Conservation (phyloP, 2,888 invertebrate genomes). For the Papilio demoleus region DNA sequence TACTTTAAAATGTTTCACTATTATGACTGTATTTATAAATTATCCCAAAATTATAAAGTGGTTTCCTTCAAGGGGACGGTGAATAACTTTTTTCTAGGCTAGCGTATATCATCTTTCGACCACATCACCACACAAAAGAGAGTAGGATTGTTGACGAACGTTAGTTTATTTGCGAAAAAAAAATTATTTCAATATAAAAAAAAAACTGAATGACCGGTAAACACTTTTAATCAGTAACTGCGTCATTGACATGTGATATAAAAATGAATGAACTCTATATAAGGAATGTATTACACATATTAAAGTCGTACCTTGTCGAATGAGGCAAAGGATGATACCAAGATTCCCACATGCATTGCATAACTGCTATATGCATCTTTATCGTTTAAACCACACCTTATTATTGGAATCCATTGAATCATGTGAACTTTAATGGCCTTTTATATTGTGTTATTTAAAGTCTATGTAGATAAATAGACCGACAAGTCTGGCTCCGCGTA, state of each 20-base stretch:
- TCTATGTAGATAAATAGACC: too few relatives aligned
- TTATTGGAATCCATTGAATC: slow-evolving; percentile 25
- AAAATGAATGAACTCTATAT: slow-evolving; percentile 8
- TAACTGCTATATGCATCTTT: slow-evolving; percentile 15
- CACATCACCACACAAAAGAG: too few relatives aligned
- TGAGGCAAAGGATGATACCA: slow-evolving; percentile 22
- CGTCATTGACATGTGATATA: slow-evolving; percentile 20
- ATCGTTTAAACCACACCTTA: slow-evolving; percentile 31
- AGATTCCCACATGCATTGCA: slow-evolving; percentile 25
- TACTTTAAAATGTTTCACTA: too few relatives aligned
- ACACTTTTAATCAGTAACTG: slow-evolving; percentile 7
- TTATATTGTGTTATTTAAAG: slow-evolving; percentile 22
- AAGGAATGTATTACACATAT: slow-evolving; percentile 20
- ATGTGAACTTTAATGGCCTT: slow-evolving; percentile 10
- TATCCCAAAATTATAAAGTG: too few relatives aligned
- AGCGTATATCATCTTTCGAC: too few relatives aligned
- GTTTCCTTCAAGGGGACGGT: too few relatives aligned
- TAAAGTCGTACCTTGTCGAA: neutral
- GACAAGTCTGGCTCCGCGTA: too few relatives aligned
- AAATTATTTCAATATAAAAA: neutral
- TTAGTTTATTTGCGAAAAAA: too few relatives aligned
- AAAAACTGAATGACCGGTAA: neutral
- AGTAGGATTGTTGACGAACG: too few relatives aligned
- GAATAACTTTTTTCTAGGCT: too few relatives aligned
- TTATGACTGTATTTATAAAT: too few relatives aligned